phyloP scores from a whole-genome alignment of 2,113 vertebrate genomes.

The Mus musculus region DNA sequence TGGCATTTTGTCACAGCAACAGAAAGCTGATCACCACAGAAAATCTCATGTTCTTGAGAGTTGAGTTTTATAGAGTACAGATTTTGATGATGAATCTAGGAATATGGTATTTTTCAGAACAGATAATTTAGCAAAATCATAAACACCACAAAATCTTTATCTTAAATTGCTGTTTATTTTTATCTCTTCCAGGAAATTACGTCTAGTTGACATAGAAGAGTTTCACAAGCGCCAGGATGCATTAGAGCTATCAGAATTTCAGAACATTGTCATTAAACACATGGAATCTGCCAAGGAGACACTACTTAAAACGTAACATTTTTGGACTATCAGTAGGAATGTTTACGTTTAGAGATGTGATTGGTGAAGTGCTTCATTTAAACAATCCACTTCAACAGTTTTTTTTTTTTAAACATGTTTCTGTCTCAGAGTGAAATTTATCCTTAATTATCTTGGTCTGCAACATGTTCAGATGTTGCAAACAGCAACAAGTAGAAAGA shows the following conservation, averaged over 20 bases:
- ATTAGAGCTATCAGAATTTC: slow-evolving; percentile 90
- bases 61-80: slow-evolving; percentile 22
- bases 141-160: not conserved
- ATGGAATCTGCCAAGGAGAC: slow-evolving; percentile 87
- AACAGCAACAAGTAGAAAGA: not conserved
- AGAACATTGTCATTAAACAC: slow-evolving; percentile 87
- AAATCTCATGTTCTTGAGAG: not conserved
- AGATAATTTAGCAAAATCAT: not conserved
- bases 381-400: not conserved
- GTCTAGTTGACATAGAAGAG: slow-evolving; percentile 89
- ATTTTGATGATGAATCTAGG: not conserved
- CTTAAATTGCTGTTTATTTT: slow-evolving; percentile 40
- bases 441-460: not conserved
- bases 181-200: slow-evolving; percentile 88
- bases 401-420: not conserved
- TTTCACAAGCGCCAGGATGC: slow-evolving; percentile 89
- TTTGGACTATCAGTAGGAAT: not conserved
- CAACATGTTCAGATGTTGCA: not conserved
- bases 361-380: not conserved
- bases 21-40: not conserved
- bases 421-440: not conserved
- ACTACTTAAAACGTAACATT: slow-evolving; percentile 89
- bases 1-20: not conserved
- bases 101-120: slow-evolving; percentile 7
- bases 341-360: slow-evolving; percentile 11